A percentile compares a stretch with the other conserved stretches of the same genome.
phyloP scores from a whole-genome alignment of 2,113 vertebrate genomes.

The Mastomys natalensis region DNA sequence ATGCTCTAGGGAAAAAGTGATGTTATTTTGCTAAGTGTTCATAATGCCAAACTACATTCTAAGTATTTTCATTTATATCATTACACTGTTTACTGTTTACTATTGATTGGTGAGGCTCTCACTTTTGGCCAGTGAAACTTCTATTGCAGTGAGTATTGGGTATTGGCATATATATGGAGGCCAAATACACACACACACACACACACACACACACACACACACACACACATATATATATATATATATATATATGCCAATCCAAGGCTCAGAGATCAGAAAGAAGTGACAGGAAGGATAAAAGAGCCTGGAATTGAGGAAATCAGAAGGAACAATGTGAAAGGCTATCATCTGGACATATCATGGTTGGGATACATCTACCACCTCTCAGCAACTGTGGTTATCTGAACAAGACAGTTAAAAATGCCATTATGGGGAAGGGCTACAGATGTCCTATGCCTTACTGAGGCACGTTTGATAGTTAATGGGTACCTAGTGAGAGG shows the following conservation, averaged over 20 bases:
- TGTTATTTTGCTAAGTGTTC: not conserved
- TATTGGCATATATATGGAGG: too few relatives aligned
- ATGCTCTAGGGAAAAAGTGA: not conserved
- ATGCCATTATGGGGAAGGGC: not conserved
- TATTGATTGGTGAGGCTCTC: not conserved
- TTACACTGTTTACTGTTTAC: not conserved
- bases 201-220: too few relatives aligned
- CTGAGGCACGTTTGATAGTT: not conserved
- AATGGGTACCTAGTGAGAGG: not conserved
- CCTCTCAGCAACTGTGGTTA: not conserved
- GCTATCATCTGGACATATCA: not conserved
- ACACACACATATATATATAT: too few relatives aligned
- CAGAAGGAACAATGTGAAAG: not conserved
- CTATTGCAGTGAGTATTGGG: not conserved
- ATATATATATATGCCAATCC: not conserved
- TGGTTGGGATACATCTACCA: not conserved
- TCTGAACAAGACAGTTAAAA: not conserved
- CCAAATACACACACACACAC: too few relatives aligned
- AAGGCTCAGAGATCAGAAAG: not conserved
- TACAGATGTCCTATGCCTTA: not conserved
- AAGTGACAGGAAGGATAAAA: not conserved
- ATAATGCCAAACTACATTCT: not conserved
- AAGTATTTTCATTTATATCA: not conserved
- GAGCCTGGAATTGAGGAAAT: not conserved
- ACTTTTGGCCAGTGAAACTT: not conserved